Conservation (phyloP, 2,113 vertebrate genomes). For the Crotalus helleri region DNA sequence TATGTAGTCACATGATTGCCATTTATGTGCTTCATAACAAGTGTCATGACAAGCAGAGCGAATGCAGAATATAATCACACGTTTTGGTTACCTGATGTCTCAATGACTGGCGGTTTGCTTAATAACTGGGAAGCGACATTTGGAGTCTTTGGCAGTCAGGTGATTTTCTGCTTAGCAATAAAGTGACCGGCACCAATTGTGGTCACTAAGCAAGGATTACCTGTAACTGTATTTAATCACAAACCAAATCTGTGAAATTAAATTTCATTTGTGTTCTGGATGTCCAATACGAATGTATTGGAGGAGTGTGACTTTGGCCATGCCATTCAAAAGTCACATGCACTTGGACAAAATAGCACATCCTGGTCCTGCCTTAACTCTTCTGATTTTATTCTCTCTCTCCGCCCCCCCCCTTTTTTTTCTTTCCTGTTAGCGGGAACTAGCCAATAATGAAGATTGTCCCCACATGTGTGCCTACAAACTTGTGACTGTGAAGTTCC, state of each 20-base stretch:
- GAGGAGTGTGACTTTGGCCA: background rate
- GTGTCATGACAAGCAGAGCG: background rate
- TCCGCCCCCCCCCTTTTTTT: rapidly evolving
- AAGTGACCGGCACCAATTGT: background rate
- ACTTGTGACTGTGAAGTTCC: conserved; percentile 68
- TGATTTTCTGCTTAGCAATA: background rate
- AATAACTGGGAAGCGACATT: background rate
- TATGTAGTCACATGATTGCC: background rate
- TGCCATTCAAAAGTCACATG: background rate
- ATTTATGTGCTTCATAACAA: background rate
- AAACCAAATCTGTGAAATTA: background rate
- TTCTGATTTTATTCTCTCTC: background rate
- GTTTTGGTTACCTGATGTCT: background rate
- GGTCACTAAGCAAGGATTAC: background rate
- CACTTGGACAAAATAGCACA: background rate
- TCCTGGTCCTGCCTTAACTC: background rate
- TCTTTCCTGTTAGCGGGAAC: conserved; percentile 39
- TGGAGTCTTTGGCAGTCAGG: background rate
- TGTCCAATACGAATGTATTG: background rate
- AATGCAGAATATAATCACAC: background rate
- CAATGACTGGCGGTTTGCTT: background rate
- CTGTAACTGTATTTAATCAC: background rate
- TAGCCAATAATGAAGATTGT: conserved; percentile 60
- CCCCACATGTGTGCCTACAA: conserved; percentile 73
- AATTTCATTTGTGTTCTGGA: background rate